Evolutionary conservation across 1,140 invertebrate species (phyloP).

Genomic region (Pseudomyrmex cubaensis): DNA sequence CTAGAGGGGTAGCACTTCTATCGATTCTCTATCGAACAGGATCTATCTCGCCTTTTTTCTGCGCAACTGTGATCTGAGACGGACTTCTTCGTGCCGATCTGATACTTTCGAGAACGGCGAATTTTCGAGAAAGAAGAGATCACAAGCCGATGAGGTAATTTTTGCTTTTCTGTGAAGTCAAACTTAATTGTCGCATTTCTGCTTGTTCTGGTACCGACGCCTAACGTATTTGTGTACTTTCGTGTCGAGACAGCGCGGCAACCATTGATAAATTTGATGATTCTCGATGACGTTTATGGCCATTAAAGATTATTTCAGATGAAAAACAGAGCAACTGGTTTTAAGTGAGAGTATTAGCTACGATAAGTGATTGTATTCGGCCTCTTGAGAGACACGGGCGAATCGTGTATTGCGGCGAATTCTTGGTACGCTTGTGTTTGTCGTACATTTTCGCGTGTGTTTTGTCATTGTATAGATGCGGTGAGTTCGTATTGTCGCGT

Average conservation of each 20-base stretch:
- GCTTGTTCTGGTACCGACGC: too few relatives aligned
- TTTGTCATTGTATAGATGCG: not conserved
- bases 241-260: too few relatives aligned
- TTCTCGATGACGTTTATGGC: too few relatives aligned
- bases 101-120: not conserved
- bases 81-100: not conserved
- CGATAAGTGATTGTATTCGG: too few relatives aligned
- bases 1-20: not conserved
- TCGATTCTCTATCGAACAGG: constrained; percentile 1
- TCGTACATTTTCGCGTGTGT: not conserved
- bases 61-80: not conserved
- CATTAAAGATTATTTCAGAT: too few relatives aligned
- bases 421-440: not conserved
- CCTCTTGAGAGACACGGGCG: too few relatives aligned
- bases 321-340: too few relatives aligned
- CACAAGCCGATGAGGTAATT: not conserved
- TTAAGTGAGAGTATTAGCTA: too few relatives aligned
- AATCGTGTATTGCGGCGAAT: not conserved
- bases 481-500: not conserved
- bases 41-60: not conserved
- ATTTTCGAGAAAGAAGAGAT: constrained; percentile 2
- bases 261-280: too few relatives aligned
- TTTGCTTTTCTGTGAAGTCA: not conserved
- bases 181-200: too few relatives aligned
- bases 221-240: too few relatives aligned